Conservation (phyloP, 1,140 invertebrate species). For the Drosophila eugracilis region DNA sequence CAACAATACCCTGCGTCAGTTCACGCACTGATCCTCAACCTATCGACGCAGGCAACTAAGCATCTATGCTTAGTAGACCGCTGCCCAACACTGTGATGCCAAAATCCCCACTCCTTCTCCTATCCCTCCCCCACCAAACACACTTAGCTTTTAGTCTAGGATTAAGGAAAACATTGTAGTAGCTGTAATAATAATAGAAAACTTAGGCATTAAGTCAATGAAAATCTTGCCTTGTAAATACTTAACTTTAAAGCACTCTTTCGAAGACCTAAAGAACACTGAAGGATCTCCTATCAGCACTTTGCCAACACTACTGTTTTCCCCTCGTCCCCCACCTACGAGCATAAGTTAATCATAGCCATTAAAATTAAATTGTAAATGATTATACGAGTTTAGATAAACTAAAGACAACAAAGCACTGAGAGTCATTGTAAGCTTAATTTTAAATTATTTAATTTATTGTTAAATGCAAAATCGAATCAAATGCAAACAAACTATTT, state of each 20-base stretch:
- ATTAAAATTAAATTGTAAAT: conserved; percentile 43
- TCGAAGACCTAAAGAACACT: conserved; percentile 17
- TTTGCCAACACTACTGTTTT: conserved; percentile 24
- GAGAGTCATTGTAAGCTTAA: conserved; percentile 76
- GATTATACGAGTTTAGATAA: conserved; percentile 49
- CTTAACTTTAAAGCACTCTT: conserved; percentile 24
- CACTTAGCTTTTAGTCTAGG: conserved; percentile 13
- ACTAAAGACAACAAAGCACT: conserved; percentile 64
- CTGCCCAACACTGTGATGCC: conserved; percentile 69
- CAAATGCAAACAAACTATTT: conserved; percentile 57
- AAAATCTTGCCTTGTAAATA: conserved; percentile 30
- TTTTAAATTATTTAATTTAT: conserved; percentile 74
- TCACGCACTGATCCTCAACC: conserved; percentile 74
- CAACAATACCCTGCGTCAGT: conserved; percentile 64
- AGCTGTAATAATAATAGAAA: conserved; percentile 22
- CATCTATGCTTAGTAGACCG: conserved; percentile 72
- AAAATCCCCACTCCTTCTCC: conserved; percentile 17
- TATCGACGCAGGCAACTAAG: conserved; percentile 75
- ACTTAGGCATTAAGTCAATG: conserved; percentile 21
- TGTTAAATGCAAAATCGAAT: conserved; percentile 60
- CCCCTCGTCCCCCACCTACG: conserved; percentile 5
- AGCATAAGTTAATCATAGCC: conserved; percentile 18
- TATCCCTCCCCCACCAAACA: not conserved
- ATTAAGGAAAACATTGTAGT: conserved; percentile 41
- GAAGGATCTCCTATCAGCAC: conserved; percentile 47